Evolutionary conservation across 92 coral and sea anemone species (phyloP).

Genomic region (Paragorgia papillata): DNA sequence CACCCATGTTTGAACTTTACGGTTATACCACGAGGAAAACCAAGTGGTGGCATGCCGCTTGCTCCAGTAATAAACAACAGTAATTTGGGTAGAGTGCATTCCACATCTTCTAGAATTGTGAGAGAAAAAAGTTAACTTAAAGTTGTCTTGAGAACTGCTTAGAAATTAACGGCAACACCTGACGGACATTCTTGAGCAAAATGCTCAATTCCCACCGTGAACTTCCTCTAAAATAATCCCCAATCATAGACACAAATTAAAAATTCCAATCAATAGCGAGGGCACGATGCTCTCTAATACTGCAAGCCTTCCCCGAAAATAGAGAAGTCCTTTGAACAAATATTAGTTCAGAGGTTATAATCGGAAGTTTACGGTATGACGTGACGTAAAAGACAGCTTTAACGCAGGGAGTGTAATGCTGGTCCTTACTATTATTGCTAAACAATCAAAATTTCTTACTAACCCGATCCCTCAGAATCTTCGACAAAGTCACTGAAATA

Average conservation of each 20-base stretch:
- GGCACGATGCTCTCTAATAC: no score
- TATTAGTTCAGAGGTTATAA: no score
- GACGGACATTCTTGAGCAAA: no score
- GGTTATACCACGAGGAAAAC: slow-evolving; percentile 27
- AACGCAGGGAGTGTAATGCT: background rate
- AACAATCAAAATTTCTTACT: slow-evolving; percentile 11
- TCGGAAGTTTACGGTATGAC: background rate
- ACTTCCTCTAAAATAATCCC: no score
- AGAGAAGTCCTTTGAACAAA: no score
- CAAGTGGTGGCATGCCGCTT: slow-evolving; percentile 31
- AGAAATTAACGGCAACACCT: background rate
- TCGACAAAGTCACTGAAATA: slow-evolving; percentile 26
- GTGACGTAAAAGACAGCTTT: background rate
- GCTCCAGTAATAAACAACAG: slow-evolving; percentile 34
- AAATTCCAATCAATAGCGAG: no score
- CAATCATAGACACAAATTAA: no score
- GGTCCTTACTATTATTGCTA: no score
- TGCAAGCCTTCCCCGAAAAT: no score
- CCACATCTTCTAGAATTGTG: slow-evolving; percentile 1
- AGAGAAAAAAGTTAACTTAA: background rate
- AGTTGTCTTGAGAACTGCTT: background rate
- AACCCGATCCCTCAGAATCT: slow-evolving; percentile 20
- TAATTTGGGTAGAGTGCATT: slow-evolving; percentile 21
- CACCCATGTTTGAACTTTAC: slow-evolving; percentile 41
- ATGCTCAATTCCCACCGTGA: no score